A percentile compares a stretch with the other conserved stretches of the same genome.
These are phyloP conservation scores for Sarcophaga variegata DNA, from an alignment of 2,888 invertebrate species.

Conservation along the genomic window DNA sequence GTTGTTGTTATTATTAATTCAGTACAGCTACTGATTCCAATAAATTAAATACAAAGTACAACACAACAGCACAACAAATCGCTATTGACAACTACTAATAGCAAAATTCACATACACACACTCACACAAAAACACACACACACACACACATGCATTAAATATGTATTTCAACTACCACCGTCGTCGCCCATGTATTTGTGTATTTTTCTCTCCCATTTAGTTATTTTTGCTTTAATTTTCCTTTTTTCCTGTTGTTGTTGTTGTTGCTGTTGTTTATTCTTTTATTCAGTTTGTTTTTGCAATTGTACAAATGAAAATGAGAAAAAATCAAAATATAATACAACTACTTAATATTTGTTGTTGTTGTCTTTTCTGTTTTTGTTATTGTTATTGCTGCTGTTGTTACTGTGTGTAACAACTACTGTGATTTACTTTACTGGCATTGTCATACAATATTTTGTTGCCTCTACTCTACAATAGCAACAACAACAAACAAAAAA, in stretches of 20 bases:
- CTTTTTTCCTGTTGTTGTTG: conserved; percentile 1
- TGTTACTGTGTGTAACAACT: conserved; percentile 29
- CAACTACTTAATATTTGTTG: conserved; percentile 39
- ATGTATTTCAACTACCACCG: not conserved
- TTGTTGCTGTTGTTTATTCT: conserved; percentile 22
- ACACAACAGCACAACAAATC: conserved; percentile 34
- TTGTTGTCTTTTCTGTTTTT: not conserved
- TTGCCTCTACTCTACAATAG: conserved; percentile 46
- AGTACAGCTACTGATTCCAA: conserved; percentile 43
- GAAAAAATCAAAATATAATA: conserved; percentile 16
- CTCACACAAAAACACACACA: not conserved
- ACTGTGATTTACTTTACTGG: conserved; percentile 64
- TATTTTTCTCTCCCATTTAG: conserved; percentile 33
- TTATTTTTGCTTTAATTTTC: conserved; percentile 46
- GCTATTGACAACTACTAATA: conserved; percentile 33
- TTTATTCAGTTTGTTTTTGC: conserved; percentile 33
- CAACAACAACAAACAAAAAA: conserved; percentile 11
- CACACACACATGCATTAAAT: not conserved
- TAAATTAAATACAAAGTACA: conserved; percentile 44
- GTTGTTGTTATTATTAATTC: conserved; percentile 54
- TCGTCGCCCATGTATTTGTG: not conserved
- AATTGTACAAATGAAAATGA: conserved; percentile 32
- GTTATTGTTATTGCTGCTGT: not conserved
- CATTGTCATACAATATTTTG: conserved; percentile 57
- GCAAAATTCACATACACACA: not conserved